Conservation (phyloP, 2,888 invertebrate genomes). For the Athalia rosae region DNA sequence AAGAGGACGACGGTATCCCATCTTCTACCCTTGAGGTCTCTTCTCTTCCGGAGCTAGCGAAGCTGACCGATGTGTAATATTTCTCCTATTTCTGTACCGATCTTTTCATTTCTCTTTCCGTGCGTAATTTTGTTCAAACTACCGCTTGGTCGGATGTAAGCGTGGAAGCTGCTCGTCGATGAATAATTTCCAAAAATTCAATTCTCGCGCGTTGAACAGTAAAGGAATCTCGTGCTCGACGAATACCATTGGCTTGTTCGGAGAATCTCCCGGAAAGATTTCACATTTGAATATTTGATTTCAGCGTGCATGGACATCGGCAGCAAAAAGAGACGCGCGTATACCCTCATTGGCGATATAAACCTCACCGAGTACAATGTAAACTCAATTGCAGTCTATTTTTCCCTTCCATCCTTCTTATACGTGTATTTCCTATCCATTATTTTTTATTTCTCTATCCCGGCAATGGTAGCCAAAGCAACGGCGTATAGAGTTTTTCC, state of each 20-base stretch:
- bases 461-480: neutral
- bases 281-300: slow-evolving; percentile 33
- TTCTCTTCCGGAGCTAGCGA: too few relatives aligned
- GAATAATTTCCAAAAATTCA: slow-evolving; percentile 7
- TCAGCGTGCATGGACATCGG: slow-evolving; percentile 12
- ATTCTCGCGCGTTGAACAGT: neutral
- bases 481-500: neutral
- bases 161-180: neutral
- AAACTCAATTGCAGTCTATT: neutral
- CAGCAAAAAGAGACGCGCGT: neutral
- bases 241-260: slow-evolving; percentile 27
- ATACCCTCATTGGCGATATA: neutral
- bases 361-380: neutral
- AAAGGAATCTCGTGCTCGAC: slow-evolving; percentile 9
- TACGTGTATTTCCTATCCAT: neutral
- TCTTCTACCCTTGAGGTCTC: too few relatives aligned
- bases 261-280: slow-evolving; percentile 8
- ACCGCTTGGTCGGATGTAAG: too few relatives aligned
- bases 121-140: too few relatives aligned
- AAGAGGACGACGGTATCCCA: neutral
- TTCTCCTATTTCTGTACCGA: too few relatives aligned
- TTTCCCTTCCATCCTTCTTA: neutral
- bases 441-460: neutral
- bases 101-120: too few relatives aligned
- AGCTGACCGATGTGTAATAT: too few relatives aligned